Evolutionary conservation across 2,797 vertebrate genomes (phyloP), one percentile per base, ranked within the genome.

Genomic region (Periophthalmus magnuspinnatus): DNA sequence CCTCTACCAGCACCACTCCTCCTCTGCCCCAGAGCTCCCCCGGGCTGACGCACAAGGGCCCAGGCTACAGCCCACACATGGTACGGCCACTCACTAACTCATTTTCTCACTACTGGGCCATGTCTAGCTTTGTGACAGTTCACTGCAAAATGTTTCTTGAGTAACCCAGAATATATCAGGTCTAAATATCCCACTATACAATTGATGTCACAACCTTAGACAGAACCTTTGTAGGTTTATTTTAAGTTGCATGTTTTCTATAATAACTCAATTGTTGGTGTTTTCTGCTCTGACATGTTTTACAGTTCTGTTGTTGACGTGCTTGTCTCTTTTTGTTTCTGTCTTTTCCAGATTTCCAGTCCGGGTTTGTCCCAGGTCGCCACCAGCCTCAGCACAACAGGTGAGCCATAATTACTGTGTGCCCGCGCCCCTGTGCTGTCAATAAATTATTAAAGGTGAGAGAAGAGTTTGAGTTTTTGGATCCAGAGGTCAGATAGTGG

Each of bases 61-160:
- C 94, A 84, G 94, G 95, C 89, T 97, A 95, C 91, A 95, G 93
- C 89, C 93, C 95, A 65, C 96, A 96, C 84, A 90, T 97, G 95
- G 96, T 97, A 93, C 57, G 6, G 5, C 1, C 5, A 2, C 21
- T 13, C 5, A 24, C 21, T 10, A 0, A n/a, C 48, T n/a, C 6
- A 2, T 6, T n/a, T n/a, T 5, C 47, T 48, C 47, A 19, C 16
- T 50, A 1, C 28, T 28, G 28, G 28, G 28, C 28, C 28, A 28
- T 28, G 28, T 28, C 28, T 28, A 28, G 28, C 28, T 28, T 28
- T 28, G 28, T 28, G 28, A 28, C 28, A 3, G 28, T 28, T 28
- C 28, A 1, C 3, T 28, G 28, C 28, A 28, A 28, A 28, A 28
- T 28, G 28, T 28, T 28, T 28, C 28, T 28, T 28, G 28, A 3